A percentile compares a stretch with the other conserved stretches of the same genome.
Conservation (phyloP, 2,113 vertebrate species). For the Alouatta palliata region DNA sequence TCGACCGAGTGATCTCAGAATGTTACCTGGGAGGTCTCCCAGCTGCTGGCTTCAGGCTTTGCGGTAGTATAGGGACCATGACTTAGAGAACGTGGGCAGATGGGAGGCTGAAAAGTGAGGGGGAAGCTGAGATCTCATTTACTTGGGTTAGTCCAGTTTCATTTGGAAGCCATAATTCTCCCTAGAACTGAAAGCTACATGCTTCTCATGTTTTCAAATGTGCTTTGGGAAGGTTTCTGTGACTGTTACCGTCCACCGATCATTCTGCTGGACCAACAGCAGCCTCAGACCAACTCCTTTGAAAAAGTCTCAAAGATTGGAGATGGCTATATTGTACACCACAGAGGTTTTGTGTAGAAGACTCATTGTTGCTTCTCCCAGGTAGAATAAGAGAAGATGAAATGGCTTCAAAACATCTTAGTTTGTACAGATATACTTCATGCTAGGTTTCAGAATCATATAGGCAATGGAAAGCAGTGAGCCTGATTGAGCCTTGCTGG, state of each 20-base stretch:
- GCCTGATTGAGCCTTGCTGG: not conserved
- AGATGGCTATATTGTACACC: not conserved
- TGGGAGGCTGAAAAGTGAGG: too few species aligned
- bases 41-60: not conserved
- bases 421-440: not conserved
- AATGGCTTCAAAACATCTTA: not conserved
- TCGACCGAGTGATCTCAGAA: not conserved
- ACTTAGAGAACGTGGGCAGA: not conserved
- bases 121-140: not conserved
- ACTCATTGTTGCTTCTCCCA: not conserved
- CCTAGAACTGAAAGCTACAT: not conserved
- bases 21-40: not conserved
- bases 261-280: fast-evolving
- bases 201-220: fast-evolving
- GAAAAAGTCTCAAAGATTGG: not conserved
- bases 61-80: not conserved
- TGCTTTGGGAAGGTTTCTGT: not conserved
- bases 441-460: not conserved
- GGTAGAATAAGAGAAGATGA: not conserved
- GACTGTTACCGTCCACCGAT: fast-evolving
- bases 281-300: not conserved
- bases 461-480: fast-evolving
- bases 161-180: not conserved
- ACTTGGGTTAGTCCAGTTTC: not conserved
- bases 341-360: not conserved